Conservation (phyloP, 2,113 vertebrate species). For the Elachura formosa region DNA sequence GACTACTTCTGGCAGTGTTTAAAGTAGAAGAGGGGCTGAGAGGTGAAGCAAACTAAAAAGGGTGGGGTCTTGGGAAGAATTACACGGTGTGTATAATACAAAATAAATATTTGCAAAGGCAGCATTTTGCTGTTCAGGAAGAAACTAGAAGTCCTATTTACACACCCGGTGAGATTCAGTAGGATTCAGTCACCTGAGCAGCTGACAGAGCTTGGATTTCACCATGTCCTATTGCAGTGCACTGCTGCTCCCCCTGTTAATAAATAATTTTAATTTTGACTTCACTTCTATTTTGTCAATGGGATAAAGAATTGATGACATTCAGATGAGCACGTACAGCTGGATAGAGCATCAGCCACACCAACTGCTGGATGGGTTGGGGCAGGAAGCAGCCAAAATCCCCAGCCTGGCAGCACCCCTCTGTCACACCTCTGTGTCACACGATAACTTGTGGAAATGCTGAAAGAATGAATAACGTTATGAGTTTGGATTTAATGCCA, state of each 20-base stretch:
- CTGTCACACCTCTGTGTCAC: background rate
- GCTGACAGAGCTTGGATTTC: background rate
- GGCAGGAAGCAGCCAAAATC: background rate
- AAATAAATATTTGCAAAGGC: slow-evolving; percentile 44
- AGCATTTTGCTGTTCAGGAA: slow-evolving; percentile 42
- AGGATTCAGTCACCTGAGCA: background rate
- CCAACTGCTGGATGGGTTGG: background rate
- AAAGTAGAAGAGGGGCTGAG: background rate
- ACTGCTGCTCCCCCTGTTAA: background rate
- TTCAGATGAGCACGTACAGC: background rate
- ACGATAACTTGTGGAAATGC: fast-evolving
- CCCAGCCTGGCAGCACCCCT: background rate
- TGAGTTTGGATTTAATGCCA: background rate
- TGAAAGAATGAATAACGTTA: background rate
- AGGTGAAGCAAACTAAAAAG: slow-evolving; percentile 45
- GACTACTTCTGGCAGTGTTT: background rate
- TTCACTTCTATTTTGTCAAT: background rate
- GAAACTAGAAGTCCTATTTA: background rate
- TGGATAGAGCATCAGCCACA: background rate
- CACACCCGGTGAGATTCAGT: background rate
- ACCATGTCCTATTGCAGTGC: background rate
- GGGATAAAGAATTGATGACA: background rate
- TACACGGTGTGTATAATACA: background rate
- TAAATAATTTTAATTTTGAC: background rate
- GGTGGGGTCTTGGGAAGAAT: background rate